phyloP scores from a whole-genome alignment of 2,888 invertebrate species.

The Platynereis dumerilii region DNA sequence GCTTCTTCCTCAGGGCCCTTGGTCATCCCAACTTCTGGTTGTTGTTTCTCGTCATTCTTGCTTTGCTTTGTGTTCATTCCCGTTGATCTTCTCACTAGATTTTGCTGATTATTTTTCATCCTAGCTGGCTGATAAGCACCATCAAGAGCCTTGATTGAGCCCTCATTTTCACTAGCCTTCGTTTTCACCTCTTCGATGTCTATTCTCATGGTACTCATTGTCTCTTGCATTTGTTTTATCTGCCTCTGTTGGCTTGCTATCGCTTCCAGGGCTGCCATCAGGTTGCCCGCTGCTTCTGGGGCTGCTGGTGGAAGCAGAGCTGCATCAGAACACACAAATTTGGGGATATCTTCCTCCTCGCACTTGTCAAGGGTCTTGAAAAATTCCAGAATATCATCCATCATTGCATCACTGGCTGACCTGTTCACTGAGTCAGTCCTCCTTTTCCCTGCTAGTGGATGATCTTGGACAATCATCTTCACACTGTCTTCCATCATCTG shows the following conservation, averaged over 20 bases:
- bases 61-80: no score
- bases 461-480: neutral
- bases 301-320: neutral
- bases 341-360: neutral
- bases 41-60: neutral
- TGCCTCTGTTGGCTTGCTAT: neutral
- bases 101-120: no score
- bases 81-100: no score
- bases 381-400: neutral
- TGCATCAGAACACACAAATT: neutral
- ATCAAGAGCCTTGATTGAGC: neutral
- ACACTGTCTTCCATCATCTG: conserved; percentile 1
- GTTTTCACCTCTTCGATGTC: neutral
- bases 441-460: neutral
- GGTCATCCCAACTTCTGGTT: neutral
- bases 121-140: neutral
- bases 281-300: neutral
- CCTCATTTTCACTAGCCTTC: neutral
- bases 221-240: neutral
- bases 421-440: neutral
- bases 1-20: neutral
- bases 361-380: neutral
- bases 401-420: neutral
- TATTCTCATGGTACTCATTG: neutral
- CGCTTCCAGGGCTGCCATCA: neutral